phyloP scores from a whole-genome alignment of 2,797 vertebrate genomes.

The Caiman crocodilus region DNA sequence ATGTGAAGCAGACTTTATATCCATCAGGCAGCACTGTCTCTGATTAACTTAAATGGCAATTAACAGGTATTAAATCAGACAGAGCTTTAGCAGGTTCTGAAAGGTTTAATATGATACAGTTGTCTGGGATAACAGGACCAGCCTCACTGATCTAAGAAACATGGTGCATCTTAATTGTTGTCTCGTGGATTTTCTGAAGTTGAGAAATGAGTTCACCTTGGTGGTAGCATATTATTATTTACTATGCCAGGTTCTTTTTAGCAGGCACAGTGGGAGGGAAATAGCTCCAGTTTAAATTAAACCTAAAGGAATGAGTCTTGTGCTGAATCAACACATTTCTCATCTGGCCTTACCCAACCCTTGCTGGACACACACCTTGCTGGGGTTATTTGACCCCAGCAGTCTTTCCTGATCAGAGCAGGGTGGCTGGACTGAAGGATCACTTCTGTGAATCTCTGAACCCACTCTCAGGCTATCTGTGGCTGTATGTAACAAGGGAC shows the following conservation, averaged over 20 bases:
- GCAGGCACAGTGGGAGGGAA: neutral
- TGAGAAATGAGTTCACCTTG: neutral
- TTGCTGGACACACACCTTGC: no score
- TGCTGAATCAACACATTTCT: neutral
- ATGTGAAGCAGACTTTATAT: neutral
- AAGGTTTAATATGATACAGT: no score
- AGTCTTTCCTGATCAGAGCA: no score
- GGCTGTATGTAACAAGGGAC: no score
- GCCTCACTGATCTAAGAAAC: neutral
- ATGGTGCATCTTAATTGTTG: neutral
- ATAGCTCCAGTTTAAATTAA: neutral
- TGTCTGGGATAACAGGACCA: no score
- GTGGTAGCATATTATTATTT: neutral
- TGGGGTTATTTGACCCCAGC: no score
- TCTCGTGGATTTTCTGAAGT: neutral
- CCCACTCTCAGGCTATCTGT: no score
- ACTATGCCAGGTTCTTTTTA: neutral
- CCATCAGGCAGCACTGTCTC: fast-evolving
- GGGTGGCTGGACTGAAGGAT: no score
- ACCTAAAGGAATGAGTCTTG: neutral
- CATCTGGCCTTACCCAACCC: neutral
- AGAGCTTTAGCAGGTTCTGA: neutral
- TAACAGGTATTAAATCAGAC: fast-evolving
- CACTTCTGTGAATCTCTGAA: no score
- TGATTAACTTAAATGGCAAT: neutral